Evolutionary conservation across 1,140 invertebrate genomes (phyloP).

Genomic region (Rhagoletis pomonella): DNA sequence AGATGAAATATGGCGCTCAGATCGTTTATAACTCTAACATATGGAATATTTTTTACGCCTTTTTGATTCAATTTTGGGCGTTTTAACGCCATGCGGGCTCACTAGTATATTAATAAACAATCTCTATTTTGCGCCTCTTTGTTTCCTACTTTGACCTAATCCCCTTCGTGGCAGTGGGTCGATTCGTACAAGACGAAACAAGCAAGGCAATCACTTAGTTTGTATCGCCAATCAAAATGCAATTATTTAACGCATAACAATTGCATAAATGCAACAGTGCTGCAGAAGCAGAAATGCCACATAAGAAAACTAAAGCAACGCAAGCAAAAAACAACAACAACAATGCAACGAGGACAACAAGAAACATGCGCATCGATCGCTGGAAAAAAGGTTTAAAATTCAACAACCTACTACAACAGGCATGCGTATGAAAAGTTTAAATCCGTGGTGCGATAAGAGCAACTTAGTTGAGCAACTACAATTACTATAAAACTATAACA

Average conservation of each 20-base stretch:
- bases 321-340: too few relatives aligned
- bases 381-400: not conserved
- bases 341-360: not conserved
- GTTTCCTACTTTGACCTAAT: not conserved
- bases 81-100: too few relatives aligned
- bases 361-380: not conserved
- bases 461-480: not conserved
- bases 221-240: slow-evolving; percentile 45
- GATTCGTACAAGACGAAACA: not conserved
- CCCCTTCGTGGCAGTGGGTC: not conserved
- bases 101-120: too few relatives aligned
- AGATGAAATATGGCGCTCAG: too few relatives aligned
- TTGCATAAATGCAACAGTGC: slow-evolving; percentile 40
- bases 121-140: not conserved
- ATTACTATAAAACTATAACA: not conserved
- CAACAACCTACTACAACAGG: not conserved
- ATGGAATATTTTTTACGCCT: too few relatives aligned
- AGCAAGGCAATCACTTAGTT: slow-evolving; percentile 38
- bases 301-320: not conserved
- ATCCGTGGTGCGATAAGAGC: not conserved
- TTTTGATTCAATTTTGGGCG: too few relatives aligned
- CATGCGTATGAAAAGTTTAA: not conserved
- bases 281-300: not conserved
- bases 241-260: slow-evolving; percentile 41
- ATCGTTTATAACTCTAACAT: too few relatives aligned